These are phyloP conservation scores for Lutjanus erythropterus DNA, from an alignment of 2,113 vertebrate species.

Conservation along the genomic window DNA sequence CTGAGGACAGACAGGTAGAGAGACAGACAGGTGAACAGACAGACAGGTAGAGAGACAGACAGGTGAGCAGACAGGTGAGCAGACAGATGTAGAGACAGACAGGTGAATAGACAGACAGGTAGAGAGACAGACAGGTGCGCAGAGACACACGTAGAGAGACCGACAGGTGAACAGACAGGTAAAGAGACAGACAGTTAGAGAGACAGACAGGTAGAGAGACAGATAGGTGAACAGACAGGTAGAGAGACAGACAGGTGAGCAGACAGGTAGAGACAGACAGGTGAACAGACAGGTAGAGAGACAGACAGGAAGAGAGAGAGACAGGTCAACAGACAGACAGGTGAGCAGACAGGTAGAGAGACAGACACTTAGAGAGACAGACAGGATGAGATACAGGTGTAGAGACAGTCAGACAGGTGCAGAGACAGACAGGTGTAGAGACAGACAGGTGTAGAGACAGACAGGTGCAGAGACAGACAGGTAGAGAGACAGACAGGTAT, in stretches of 20 bases:
- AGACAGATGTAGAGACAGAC: background rate
- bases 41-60: background rate
- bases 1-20: conserved; percentile 29
- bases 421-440: background rate
- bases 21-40: background rate
- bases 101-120: background rate
- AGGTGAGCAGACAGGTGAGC: background rate
- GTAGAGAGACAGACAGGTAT: background rate
- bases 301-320: conserved; percentile 1
- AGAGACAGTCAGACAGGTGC: background rate
- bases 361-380: background rate
- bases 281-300: background rate
- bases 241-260: conserved; percentile 11
- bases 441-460: background rate
- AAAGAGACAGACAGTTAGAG: conserved; percentile 10
- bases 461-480: background rate
- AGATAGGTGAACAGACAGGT: background rate
- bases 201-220: background rate
- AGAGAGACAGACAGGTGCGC: background rate
- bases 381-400: background rate
- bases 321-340: background rate
- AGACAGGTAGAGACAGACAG: too few species aligned
- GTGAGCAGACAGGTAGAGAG: background rate
- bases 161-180: background rate
- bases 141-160: background rate